Conservation (phyloP, 2,797 vertebrate genomes). For the Argya squamiceps region DNA sequence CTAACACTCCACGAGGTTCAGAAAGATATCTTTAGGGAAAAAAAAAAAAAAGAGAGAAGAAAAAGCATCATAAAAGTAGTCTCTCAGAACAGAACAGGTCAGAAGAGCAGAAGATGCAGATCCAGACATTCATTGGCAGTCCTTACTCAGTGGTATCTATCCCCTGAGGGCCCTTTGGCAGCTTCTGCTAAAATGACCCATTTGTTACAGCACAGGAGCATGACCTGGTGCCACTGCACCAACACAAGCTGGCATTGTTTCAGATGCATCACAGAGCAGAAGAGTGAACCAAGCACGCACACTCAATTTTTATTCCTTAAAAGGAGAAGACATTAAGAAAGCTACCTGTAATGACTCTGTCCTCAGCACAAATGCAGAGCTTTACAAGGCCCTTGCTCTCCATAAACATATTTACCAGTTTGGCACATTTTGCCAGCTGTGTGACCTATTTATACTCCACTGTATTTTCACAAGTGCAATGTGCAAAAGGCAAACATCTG, state of each 20-base stretch:
- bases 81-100: not conserved
- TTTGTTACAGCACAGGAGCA: not conserved
- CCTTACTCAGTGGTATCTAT: not conserved
- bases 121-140: not conserved
- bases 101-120: not conserved
- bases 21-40: not conserved
- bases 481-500: not conserved
- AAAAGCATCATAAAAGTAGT: not conserved
- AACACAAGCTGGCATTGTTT: not conserved
- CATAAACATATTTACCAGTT: not conserved
- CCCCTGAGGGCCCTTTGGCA: not conserved
- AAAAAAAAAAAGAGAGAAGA: not conserved
- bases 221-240: not conserved
- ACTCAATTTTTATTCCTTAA: not conserved
- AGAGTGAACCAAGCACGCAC: not conserved
- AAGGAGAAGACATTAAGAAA: not conserved
- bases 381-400: not conserved
- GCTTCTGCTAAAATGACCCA: not conserved
- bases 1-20: not conserved
- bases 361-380: not conserved
- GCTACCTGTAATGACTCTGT: not conserved
- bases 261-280: not conserved
- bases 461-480: not conserved
- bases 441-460: not conserved
- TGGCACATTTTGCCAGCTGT: not conserved